phyloP scores from a whole-genome alignment of 2,888 invertebrate genomes.

The Opisthograptis luteolata region DNA sequence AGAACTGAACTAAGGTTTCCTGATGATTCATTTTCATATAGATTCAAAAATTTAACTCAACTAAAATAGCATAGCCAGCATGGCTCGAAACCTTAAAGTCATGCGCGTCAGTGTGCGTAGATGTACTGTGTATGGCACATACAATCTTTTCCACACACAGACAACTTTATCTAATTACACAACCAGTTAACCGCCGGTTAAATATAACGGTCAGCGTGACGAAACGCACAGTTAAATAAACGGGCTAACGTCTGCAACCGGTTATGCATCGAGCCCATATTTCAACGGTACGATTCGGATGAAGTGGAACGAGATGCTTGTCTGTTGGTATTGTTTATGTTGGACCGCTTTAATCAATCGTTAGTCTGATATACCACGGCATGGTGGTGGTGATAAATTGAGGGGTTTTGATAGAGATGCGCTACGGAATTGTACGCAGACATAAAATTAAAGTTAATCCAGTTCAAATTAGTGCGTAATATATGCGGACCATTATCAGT shows the following conservation, averaged over 20 bases:
- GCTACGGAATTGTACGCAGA: no score
- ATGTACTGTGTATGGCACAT: neutral
- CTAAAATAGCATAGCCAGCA: neutral
- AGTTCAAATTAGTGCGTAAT: no score
- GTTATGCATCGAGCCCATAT: slow-evolving; percentile 38
- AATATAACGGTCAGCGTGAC: slow-evolving; percentile 38
- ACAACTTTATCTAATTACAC: slow-evolving; percentile 27
- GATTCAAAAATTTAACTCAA: no score
- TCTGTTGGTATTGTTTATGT: neutral
- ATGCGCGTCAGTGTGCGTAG: neutral
- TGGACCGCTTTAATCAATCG: no score
- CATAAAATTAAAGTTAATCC: no score
- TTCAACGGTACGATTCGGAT: slow-evolving; percentile 18
- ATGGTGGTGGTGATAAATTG: no score
- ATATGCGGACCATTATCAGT: no score
- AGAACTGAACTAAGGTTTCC: no score
- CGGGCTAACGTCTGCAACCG: slow-evolving; percentile 50
- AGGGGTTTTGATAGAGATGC: no score
- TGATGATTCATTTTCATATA: no score
- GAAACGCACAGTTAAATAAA: slow-evolving; percentile 42
- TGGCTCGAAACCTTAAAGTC: neutral
- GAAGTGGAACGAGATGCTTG: slow-evolving; percentile 2
- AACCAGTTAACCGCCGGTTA: slow-evolving; percentile 32
- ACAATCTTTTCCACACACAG: neutral
- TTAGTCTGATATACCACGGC: no score